A percentile compares a stretch with the other conserved stretches of the same genome.
These are phyloP conservation scores for Eretmochelys imbricata DNA, from an alignment of 2,113 vertebrate genomes.

Conservation along the genomic window DNA sequence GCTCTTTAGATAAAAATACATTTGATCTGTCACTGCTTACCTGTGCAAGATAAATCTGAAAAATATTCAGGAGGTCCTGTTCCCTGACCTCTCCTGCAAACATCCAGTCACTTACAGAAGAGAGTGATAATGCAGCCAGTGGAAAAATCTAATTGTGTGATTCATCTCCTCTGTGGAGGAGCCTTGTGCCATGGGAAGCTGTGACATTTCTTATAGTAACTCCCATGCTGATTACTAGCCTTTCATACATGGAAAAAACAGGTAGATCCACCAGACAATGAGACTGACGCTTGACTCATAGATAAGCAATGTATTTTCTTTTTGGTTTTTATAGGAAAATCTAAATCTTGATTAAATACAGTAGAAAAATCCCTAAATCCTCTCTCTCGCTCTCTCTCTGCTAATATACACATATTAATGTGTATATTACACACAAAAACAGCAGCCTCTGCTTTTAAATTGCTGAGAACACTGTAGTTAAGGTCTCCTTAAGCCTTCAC, in stretches of 20 bases:
- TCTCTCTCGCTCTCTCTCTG: conserved; percentile 18
- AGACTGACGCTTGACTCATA: neutral
- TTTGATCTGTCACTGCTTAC: fast-evolving
- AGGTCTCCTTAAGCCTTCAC: neutral
- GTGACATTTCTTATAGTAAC: neutral
- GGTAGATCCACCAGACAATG: fast-evolving
- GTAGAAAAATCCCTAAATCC: neutral
- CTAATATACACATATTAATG: conserved; percentile 41
- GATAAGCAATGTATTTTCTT: neutral
- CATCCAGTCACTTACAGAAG: fast-evolving
- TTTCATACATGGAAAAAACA: neutral
- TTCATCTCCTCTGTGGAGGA: neutral
- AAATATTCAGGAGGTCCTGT: neutral
- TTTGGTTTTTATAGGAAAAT: neutral
- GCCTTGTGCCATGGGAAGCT: neutral
- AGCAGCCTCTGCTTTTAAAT: conserved; percentile 34
- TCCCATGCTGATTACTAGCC: fast-evolving
- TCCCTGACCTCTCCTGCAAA: neutral
- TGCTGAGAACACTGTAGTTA: neutral
- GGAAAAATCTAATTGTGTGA: neutral
- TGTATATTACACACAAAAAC: neutral
- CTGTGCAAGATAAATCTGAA: fast-evolving
- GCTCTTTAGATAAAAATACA: neutral
- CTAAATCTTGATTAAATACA: neutral
- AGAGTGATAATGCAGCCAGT: neutral